A percentile compares a stretch with the other conserved stretches of the same genome.
These are phyloP conservation scores for Pocota personata DNA, from an alignment of 2,888 invertebrate species.

Conservation along the genomic window DNA sequence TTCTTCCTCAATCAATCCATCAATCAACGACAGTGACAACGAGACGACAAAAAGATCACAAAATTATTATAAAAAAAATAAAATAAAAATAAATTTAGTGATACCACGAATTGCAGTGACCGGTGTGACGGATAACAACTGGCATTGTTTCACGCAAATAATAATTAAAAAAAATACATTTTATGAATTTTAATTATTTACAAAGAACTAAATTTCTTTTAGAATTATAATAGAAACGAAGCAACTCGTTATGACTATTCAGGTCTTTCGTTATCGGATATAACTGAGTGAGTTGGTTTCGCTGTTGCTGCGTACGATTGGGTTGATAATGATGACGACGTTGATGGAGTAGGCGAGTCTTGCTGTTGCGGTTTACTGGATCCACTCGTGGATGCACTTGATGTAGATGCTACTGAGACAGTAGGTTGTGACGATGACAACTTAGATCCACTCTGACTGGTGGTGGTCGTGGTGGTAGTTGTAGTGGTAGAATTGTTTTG, in stretches of 20 bases:
- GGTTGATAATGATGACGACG: constrained; percentile 64
- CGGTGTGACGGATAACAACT: constrained; percentile 3
- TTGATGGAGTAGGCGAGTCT: constrained; percentile 79
- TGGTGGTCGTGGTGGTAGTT: neutral
- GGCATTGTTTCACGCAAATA: constrained; percentile 27
- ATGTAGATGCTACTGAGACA: constrained; percentile 18
- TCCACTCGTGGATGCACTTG: neutral
- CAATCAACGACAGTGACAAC: constrained; percentile 25
- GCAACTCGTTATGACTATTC: constrained; percentile 64
- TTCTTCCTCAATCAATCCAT: constrained; percentile 12
- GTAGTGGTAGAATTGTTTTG: constrained; percentile 13
- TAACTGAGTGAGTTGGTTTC: constrained; percentile 70
- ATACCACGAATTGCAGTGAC: constrained; percentile 23
- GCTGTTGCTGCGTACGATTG: constrained; percentile 52
- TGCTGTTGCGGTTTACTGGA: constrained; percentile 27
- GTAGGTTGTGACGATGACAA: constrained; percentile 49
- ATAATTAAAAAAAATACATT: constrained; percentile 46
- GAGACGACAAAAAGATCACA: constrained; percentile 26
- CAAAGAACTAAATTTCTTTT: constrained; percentile 57
- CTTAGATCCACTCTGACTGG: constrained; percentile 28
- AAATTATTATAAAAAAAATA: constrained; percentile 15
- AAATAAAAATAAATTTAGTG: constrained; percentile 20
- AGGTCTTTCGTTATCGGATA: constrained; percentile 63
- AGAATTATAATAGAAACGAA: constrained; percentile 44
- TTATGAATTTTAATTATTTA: constrained; percentile 70